A percentile compares a stretch with the other conserved stretches of the same genome.
These are phyloP conservation scores for Slavum lentiscoides DNA, from an alignment of 2,888 invertebrate species.

Conservation along the genomic window DNA sequence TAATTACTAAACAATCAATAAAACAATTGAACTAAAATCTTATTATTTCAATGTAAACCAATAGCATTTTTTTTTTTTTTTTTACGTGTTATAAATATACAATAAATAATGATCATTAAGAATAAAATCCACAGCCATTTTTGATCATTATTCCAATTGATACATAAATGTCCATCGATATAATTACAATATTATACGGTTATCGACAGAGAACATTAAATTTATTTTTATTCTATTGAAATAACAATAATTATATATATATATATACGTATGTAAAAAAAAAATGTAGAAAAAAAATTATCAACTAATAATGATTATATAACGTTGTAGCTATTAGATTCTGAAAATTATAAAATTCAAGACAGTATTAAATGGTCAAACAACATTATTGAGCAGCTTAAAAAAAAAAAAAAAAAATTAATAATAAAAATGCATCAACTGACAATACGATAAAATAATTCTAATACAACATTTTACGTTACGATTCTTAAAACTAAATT, in stretches of 20 bases:
- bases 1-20: neutral
- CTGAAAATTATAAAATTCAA: neutral
- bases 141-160: constrained; percentile 33
- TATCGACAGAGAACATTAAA: neutral
- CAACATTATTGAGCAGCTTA: constrained; percentile 31
- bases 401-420: constrained; percentile 10
- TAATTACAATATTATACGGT: constrained; percentile 2
- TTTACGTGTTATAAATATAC: neutral
- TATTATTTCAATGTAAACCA: neutral
- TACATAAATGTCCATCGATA: neutral
- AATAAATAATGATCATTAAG: constrained; percentile 29
- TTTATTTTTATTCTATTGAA: neutral
- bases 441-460: neutral
- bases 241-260: neutral
- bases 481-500: constrained; percentile 15
- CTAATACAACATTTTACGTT: constrained; percentile 6
- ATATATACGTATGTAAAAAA: neutral
- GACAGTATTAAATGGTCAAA: constrained; percentile 2
- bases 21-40: neutral
- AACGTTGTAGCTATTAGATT: neutral
- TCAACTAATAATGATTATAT: neutral
- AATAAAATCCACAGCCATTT: constrained; percentile 51
- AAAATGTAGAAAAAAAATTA: neutral
- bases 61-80: too few relatives aligned
- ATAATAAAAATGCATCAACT: constrained; percentile 17